Evolutionary conservation across 2,888 invertebrate genomes (phyloP), one percentile per base, ranked within the genome.

Genomic region (Sinhomidia bicolor): DNA sequence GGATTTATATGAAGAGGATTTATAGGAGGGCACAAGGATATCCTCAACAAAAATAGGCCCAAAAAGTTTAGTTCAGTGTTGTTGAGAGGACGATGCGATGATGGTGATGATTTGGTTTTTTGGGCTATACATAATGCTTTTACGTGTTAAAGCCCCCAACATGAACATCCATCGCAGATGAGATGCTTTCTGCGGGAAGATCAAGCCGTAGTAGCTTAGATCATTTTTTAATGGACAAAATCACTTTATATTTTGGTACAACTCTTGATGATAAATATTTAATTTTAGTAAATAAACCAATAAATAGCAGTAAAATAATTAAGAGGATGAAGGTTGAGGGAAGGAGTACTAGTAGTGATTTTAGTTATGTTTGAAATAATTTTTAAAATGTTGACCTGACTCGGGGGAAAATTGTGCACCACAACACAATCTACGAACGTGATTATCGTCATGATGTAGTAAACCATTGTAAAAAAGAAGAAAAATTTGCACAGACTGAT

Each of bases 131-230:
- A 71, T 44, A 44, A 71, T 44, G 71, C 71, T 71, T 20, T 71
- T 32, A 71, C 71, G 44, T 71, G 71, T 71, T 71, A 44, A 76
- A 76, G 54, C 29, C 76, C 76, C 76, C 51, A 76, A 68, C 54
- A 88, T 88, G 78, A 83, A 83, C 78, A 78, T 83, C 82, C 82
- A 85, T 57, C 78, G 83, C 83, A 83, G 83, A 83, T 83, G 88
- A 88, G 88, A 88, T 88, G 88, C 88, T 88, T 88, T 88, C 88
- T 88, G 88, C 88, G 88, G 83, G 88, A 88, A 88, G 88, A 88
- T 88, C 82, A 88, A 88, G 88, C 88, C 83, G 83, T 83, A 79
- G 68, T 88, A 83, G 83, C 81, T 76, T 76, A 83, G 83, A 87
- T 51, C 62, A 76, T 51, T 76, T 88, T 78, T 76, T 88, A 88